A percentile compares a stretch with the other conserved stretches of the same genome.
Conservation (phyloP, 2,888 invertebrate species). For the Sinodicranocentrus sp. region DNA sequence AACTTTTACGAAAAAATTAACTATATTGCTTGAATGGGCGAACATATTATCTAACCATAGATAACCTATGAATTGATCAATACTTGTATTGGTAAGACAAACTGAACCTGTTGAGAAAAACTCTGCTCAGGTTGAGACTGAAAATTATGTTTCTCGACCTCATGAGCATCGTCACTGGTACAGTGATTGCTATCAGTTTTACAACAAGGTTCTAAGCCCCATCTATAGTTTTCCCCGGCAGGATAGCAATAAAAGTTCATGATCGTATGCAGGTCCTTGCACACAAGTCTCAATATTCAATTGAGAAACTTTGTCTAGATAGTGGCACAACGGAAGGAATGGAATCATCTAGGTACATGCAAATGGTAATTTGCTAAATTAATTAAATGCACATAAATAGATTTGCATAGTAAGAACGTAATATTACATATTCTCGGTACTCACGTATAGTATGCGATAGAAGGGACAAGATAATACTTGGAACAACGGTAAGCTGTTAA, state of each 20-base stretch:
- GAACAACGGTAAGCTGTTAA: neutral
- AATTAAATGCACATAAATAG: neutral
- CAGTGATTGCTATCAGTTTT: no score
- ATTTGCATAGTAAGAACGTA: neutral
- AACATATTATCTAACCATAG: no score
- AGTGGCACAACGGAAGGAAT: slow-evolving; percentile 15
- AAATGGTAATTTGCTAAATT: neutral
- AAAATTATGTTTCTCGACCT: no score
- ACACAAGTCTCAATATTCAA: slow-evolving; percentile 35
- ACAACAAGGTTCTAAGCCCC: neutral
- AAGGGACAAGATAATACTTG: neutral
- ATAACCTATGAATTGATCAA: no score
- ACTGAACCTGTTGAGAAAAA: no score
- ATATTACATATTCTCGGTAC: neutral
- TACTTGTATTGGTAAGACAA: no score
- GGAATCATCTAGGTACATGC: slow-evolving; percentile 23
- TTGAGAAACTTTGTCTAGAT: slow-evolving; percentile 23
- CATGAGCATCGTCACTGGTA: no score
- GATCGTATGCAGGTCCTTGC: slow-evolving; percentile 27
- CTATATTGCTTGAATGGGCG: no score
- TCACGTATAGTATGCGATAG: neutral
- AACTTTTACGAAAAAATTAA: no score
- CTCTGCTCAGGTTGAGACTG: no score
- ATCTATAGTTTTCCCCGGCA: slow-evolving; percentile 13
- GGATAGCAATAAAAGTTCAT: slow-evolving; percentile 17